Evolutionary conservation across 2,797 vertebrate species (phyloP).

Genomic region (Helarctos malayanus): DNA sequence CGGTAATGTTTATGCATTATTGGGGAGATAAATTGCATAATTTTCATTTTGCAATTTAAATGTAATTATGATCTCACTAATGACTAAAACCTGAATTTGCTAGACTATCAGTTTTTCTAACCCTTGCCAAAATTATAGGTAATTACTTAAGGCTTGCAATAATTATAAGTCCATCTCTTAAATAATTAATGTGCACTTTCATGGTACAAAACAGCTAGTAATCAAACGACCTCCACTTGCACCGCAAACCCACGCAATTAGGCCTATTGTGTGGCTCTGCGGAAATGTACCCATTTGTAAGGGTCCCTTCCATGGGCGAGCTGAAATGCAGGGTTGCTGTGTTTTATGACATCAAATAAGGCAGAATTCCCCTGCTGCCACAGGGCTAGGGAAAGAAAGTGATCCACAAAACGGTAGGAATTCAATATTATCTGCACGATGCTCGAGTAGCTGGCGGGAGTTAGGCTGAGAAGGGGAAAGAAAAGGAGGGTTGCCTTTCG

Average conservation of each 20-base stretch:
- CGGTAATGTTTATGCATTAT: constrained; percentile 91
- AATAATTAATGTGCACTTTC: constrained; percentile 91
- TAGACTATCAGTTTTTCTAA: constrained; percentile 90
- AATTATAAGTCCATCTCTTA: constrained; percentile 91
- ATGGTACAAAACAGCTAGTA: constrained; percentile 89
- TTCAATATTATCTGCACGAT: constrained; percentile 14
- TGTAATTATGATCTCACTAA: constrained; percentile 92
- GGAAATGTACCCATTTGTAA: constrained; percentile 87
- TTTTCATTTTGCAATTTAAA: constrained; percentile 93
- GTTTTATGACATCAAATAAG: constrained; percentile 82
- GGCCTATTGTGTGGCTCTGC: constrained; percentile 87
- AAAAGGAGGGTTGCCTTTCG: background rate
- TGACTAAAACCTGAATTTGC: constrained; percentile 91
- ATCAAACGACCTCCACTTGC: constrained; percentile 89
- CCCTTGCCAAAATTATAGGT: constrained; percentile 91
- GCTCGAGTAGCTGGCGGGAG: background rate
- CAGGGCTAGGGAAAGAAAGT: background rate
- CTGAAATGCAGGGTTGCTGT: constrained; percentile 70
- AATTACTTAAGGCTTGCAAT: constrained; percentile 90
- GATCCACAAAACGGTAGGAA: background rate
- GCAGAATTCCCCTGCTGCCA: constrained; percentile 53
- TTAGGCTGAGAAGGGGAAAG: background rate
- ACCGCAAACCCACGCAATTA: constrained; percentile 87
- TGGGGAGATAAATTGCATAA: constrained; percentile 90
- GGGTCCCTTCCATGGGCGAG: constrained; percentile 83